Evolutionary conservation across 2,113 vertebrate genomes (phyloP).

Genomic region (Heterocephalus glaber): DNA sequence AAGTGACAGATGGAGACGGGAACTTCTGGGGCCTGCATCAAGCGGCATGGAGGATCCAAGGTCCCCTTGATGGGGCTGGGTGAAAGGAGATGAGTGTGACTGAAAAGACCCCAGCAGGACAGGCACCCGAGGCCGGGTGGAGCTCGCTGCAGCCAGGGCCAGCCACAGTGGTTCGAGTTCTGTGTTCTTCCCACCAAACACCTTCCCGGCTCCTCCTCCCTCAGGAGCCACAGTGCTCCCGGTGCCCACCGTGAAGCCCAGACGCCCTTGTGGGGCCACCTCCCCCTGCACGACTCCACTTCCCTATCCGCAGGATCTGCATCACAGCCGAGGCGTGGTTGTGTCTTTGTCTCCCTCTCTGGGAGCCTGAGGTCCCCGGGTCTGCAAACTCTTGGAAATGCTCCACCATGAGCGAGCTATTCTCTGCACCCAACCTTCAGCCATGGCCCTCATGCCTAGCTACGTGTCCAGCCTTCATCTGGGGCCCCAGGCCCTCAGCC

Average conservation of each 20-base stretch:
- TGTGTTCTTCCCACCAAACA: neutral
- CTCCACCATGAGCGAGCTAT: neutral
- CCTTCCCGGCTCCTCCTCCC: too few species aligned
- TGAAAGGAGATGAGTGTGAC: neutral
- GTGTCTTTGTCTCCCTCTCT: neutral
- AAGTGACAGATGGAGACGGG: neutral
- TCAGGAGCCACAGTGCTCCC: neutral
- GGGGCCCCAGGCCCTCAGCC: neutral
- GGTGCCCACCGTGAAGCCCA: neutral
- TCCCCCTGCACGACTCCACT: too few species aligned
- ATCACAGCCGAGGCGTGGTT: accelerated
- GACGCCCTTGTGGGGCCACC: neutral
- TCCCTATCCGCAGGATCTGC: accelerated
- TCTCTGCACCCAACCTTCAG: neutral
- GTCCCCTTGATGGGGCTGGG: neutral
- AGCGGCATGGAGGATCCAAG: neutral
- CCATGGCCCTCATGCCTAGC: neutral
- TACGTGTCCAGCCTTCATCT: neutral
- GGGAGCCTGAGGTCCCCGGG: neutral
- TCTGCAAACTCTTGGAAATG: neutral
- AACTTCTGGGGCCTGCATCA: neutral
- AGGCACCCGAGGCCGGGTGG: neutral
- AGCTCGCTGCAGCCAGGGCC: neutral
- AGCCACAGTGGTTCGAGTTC: too few species aligned
- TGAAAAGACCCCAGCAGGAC: too few species aligned